Evolutionary conservation across 2,113 vertebrate genomes (phyloP).

Genomic region (Paramisgurnus dabryanus): DNA sequence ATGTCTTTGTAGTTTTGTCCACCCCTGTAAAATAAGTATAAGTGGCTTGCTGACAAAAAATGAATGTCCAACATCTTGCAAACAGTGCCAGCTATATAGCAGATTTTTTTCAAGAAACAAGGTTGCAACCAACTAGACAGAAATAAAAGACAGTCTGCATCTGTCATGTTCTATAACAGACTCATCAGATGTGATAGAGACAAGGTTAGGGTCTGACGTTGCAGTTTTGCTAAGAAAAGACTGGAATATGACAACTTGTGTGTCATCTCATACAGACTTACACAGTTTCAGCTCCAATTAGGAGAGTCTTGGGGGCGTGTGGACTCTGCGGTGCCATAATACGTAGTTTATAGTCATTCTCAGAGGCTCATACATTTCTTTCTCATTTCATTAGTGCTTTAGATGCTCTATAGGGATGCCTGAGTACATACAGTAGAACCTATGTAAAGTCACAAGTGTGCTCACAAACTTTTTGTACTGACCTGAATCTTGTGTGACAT

Average conservation of each 20-base stretch:
- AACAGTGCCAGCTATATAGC: not conserved
- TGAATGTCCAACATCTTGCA: not conserved
- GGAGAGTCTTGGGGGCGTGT: not conserved
- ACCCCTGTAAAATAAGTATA: not conserved
- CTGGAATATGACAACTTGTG: not conserved
- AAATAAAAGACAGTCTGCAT: not conserved
- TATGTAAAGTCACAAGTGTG: conserved; percentile 1
- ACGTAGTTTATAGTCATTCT: conserved; percentile 24
- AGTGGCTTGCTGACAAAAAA: not conserved
- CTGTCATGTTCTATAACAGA: not conserved
- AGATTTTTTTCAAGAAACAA: no score
- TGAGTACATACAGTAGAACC: not conserved
- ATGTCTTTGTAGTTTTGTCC: not conserved
- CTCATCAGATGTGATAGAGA: conserved; percentile 3
- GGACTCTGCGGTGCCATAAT: conserved; percentile 27
- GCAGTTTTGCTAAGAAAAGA: conserved; percentile 24
- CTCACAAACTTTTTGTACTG: not conserved
- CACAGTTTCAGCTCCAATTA: conserved; percentile 32
- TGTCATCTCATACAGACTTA: conserved; percentile 34
- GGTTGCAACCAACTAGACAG: not conserved
- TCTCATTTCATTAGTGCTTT: conserved; percentile 20
- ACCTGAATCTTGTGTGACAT: not conserved
- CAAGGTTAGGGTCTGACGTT: conserved; percentile 1
- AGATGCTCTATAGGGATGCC: not conserved
- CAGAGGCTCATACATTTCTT: not conserved